Percentiles rank a stretch among this genome's conserved stretches.
Conservation (phyloP, 2,888 invertebrate genomes). For the Torymus tubicola region DNA sequence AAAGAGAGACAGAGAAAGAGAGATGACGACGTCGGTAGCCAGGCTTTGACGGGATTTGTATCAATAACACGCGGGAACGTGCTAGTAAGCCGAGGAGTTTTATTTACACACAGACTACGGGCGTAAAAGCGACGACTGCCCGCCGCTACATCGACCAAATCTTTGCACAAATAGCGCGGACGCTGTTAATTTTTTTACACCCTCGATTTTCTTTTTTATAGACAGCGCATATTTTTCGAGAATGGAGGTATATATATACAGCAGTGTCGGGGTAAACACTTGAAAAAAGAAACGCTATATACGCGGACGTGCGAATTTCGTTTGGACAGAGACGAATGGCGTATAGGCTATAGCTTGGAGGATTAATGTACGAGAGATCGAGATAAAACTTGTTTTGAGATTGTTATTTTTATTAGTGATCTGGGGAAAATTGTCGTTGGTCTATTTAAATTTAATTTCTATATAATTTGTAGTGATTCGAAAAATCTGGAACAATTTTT, state of each 20-base stretch:
- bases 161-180: conserved; percentile 46
- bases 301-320: conserved; percentile 18
- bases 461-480: too few species aligned
- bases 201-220: conserved; percentile 11
- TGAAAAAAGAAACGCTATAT: conserved; percentile 25
- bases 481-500: too few species aligned
- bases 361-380: conserved; percentile 28
- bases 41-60: conserved; percentile 66
- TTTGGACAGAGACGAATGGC: conserved; percentile 4
- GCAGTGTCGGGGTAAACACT: conserved; percentile 37
- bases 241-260: not conserved
- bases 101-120: conserved; percentile 25
- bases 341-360: not conserved
- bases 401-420: too few species aligned
- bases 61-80: conserved; percentile 66
- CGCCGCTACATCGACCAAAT: conserved; percentile 23
- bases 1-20: conserved; percentile 65
- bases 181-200: conserved; percentile 20
- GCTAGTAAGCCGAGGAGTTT: conserved; percentile 48
- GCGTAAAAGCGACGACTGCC: not conserved
- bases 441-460: too few species aligned
- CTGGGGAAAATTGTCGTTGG: too few species aligned
- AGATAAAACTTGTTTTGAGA: too few species aligned
- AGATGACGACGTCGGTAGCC: too few species aligned
- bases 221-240: not conserved